Evolutionary conservation across 2,888 invertebrate genomes (phyloP).

Genomic region (Quadroppia sp.): DNA sequence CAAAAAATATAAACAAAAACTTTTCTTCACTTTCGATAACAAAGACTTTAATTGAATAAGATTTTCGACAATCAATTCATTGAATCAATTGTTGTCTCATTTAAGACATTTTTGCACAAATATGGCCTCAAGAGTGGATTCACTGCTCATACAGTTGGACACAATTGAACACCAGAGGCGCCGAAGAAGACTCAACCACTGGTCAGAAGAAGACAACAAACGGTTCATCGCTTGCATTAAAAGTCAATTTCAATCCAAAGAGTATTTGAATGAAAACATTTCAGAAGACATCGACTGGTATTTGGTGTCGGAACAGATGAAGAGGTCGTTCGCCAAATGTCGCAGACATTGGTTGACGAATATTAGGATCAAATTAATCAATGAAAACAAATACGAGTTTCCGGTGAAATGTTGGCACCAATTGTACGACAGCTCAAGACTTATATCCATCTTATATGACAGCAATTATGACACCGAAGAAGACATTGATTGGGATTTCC

Average conservation of each 20-base stretch:
- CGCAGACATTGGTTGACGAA: background rate
- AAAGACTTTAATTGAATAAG: no score
- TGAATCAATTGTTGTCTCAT: no score
- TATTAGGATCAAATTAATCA: background rate
- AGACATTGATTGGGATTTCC: conserved; percentile 20
- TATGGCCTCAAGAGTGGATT: conserved; percentile 3
- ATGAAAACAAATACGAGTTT: background rate
- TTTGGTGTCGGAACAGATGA: background rate
- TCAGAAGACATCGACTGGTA: background rate
- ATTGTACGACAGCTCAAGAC: background rate
- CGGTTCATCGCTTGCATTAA: conserved; percentile 5
- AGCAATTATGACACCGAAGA: background rate
- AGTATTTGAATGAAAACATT: background rate
- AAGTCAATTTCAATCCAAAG: background rate
- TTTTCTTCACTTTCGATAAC: no score
- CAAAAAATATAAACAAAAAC: no score
- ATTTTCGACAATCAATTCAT: no score
- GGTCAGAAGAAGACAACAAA: conserved; percentile 3
- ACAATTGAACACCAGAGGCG: background rate
- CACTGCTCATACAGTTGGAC: background rate
- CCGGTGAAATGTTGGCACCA: background rate
- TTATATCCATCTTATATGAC: background rate
- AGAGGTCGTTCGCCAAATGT: conserved; percentile 6
- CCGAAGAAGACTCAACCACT: background rate
- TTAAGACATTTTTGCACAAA: no score